phyloP scores from a whole-genome alignment of 2,888 invertebrate genomes.

The Unio delphinus region DNA sequence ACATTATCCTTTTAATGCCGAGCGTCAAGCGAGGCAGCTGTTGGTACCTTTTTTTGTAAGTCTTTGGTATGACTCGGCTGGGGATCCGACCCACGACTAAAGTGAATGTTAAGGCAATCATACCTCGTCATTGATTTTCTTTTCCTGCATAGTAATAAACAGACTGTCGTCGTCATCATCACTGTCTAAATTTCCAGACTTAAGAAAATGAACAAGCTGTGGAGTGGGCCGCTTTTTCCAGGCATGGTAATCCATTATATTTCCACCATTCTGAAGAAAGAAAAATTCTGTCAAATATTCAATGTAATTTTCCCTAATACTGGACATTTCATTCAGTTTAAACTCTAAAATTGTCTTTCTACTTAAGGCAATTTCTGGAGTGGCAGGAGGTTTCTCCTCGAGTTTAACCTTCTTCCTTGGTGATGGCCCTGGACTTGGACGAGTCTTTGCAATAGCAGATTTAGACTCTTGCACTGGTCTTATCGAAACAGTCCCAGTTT shows the following conservation, averaged over 20 bases:
- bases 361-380: constrained; percentile 56
- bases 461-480: too few species aligned
- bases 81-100: too few species aligned
- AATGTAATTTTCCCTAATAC: constrained; percentile 67
- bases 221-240: constrained; percentile 86
- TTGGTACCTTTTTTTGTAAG: too few species aligned
- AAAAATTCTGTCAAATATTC: constrained; percentile 81
- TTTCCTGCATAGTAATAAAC: constrained; percentile 40
- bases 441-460: background rate
- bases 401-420: constrained; percentile 62
- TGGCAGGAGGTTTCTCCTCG: constrained; percentile 63
- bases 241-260: constrained; percentile 88
- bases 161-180: constrained; percentile 73
- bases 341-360: constrained; percentile 59
- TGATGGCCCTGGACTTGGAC: constrained; percentile 39
- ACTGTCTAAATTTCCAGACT: constrained; percentile 80
- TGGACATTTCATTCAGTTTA: constrained; percentile 49
- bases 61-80: too few species aligned
- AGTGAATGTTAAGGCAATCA: background rate
- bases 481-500: too few species aligned
- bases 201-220: constrained; percentile 83
- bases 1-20: too few species aligned
- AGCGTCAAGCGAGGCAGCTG: too few species aligned
- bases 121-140: constrained; percentile 52
- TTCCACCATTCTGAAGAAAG: constrained; percentile 88